Evolutionary conservation across 2,888 invertebrate genomes (phyloP).

Genomic region (Ferrisia virgata): DNA sequence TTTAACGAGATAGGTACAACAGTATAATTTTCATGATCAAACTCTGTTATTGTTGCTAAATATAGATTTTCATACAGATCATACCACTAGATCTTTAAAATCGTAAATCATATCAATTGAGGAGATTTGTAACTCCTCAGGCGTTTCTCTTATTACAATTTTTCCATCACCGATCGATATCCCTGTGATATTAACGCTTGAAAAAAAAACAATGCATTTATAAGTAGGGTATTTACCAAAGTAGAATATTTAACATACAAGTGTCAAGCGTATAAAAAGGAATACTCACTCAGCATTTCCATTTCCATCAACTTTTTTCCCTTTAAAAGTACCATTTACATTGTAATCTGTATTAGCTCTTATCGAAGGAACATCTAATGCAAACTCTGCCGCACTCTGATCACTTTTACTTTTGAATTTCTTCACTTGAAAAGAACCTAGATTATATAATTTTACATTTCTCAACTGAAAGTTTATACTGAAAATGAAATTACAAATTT

Average conservation of each 20-base stretch:
- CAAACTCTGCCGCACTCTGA: slow-evolving; percentile 3
- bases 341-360: slow-evolving; percentile 25
- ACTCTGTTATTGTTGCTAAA: too few relatives aligned
- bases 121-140: slow-evolving; percentile 23
- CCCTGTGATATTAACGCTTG: background rate
- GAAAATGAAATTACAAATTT: background rate
- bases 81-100: slow-evolving; percentile 34
- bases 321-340: slow-evolving; percentile 31
- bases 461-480: slow-evolving; percentile 25
- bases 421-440: slow-evolving; percentile 20
- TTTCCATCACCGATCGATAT: slow-evolving; percentile 32
- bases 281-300: slow-evolving; percentile 37
- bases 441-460: slow-evolving; percentile 31
- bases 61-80: background rate
- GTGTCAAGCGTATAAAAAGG: too few relatives aligned
- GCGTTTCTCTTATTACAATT: slow-evolving; percentile 28
- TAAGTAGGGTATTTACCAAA: too few relatives aligned
- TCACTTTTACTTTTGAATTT: slow-evolving; percentile 39
- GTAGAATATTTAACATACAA: too few relatives aligned
- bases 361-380: slow-evolving; percentile 10
- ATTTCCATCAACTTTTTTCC: slow-evolving; percentile 36
- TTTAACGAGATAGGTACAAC: too few relatives aligned
- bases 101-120: slow-evolving; percentile 8
- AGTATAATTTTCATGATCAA: too few relatives aligned
- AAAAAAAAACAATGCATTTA: background rate